phyloP scores from a whole-genome alignment of 2,888 invertebrate genomes.

The Lepidonotus clava region DNA sequence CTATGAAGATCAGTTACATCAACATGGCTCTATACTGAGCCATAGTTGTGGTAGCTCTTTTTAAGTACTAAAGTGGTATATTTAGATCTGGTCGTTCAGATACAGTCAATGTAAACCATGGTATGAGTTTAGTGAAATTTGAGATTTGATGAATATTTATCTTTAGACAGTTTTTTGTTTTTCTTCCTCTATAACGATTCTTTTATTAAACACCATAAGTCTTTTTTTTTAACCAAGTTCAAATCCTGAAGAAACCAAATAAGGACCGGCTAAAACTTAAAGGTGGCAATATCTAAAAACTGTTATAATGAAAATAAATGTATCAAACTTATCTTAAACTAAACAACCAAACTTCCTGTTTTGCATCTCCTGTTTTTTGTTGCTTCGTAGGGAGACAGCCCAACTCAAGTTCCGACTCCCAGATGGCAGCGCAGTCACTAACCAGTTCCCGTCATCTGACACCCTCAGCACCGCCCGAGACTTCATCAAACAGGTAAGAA shows the following conservation, averaged over 20 bases:
- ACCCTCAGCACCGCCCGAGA: slow-evolving; percentile 83
- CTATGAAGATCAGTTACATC: too few species aligned
- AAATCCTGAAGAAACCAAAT: background rate
- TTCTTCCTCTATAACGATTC: too few species aligned
- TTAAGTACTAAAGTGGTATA: too few species aligned
- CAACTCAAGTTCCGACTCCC: slow-evolving; percentile 93
- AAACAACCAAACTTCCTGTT: background rate
- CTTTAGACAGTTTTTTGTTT: too few species aligned
- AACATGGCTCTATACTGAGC: too few species aligned
- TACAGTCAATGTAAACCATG: too few species aligned
- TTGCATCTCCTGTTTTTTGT: background rate
- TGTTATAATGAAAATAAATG: background rate
- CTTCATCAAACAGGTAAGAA: slow-evolving; percentile 66
- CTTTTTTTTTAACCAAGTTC: background rate
- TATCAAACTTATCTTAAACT: too few species aligned
- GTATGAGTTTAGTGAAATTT: too few species aligned
- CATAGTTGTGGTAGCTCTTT: too few species aligned
- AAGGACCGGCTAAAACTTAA: background rate
- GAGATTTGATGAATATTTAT: too few species aligned
- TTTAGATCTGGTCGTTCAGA: too few species aligned
- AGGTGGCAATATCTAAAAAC: background rate
- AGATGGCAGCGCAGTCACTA: slow-evolving; percentile 88
- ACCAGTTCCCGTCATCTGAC: slow-evolving; percentile 87
- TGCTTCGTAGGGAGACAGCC: slow-evolving; percentile 82
- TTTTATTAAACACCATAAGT: background rate